phyloP scores from a whole-genome alignment of 23 tunicate genomes.

The Ciona savignyi region DNA sequence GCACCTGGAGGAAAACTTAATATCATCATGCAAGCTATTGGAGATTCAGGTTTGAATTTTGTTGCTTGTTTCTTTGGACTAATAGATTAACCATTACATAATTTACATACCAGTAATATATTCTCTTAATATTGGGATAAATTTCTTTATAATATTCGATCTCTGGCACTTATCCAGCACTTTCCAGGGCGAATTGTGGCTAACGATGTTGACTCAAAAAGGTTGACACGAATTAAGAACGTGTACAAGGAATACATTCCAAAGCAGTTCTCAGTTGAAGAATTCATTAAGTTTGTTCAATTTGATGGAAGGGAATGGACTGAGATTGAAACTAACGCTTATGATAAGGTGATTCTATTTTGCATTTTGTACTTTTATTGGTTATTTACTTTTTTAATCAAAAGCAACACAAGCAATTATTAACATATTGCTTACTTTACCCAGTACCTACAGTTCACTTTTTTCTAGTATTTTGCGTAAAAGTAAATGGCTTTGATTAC shows the following conservation, averaged over 20 bases:
- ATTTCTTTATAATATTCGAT: neutral
- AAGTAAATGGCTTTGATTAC: too few species aligned
- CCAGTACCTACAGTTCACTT: too few species aligned
- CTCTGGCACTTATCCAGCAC: neutral
- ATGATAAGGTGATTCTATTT: slow-evolving; percentile 60
- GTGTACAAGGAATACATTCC: slow-evolving; percentile 50
- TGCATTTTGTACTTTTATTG: too few species aligned
- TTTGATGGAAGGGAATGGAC: slow-evolving; percentile 43
- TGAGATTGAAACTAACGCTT: slow-evolving; percentile 26
- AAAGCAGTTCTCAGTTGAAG: neutral
- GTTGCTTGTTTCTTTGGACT: slow-evolving; percentile 14
- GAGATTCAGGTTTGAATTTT: slow-evolving; percentile 15
- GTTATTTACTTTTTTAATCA: too few species aligned
- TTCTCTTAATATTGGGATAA: neutral
- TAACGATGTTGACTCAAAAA: slow-evolving; percentile 29
- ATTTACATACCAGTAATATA: too few species aligned
- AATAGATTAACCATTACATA: too few species aligned
- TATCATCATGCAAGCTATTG: slow-evolving; percentile 30
- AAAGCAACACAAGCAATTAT: too few species aligned
- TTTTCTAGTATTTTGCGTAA: too few species aligned
- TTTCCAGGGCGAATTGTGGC: slow-evolving; percentile 25
- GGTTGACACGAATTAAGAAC: slow-evolving; percentile 12
- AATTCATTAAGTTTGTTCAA: slow-evolving; percentile 4
- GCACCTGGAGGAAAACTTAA: slow-evolving; percentile 85
- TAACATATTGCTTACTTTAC: too few species aligned